phyloP scores from a whole-genome alignment of 2,797 vertebrate genomes.

The Enteromius afrohamiltoni region DNA sequence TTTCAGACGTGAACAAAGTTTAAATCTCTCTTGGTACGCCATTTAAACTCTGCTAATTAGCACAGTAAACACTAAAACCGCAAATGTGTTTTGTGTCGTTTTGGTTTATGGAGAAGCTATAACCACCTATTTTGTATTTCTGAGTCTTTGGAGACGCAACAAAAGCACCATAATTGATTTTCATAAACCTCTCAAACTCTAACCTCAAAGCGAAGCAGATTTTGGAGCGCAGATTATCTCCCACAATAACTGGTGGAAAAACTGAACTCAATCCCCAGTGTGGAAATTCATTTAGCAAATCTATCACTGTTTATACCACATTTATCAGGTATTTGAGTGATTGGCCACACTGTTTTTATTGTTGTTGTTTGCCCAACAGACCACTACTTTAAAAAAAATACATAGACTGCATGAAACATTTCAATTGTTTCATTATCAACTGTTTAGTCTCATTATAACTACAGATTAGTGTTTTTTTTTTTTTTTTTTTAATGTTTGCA shows the following conservation, averaged over 20 bases:
- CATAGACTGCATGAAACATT: background rate
- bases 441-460: background rate
- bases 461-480: background rate
- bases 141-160: slow-evolving; percentile 2
- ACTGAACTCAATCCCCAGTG: slow-evolving; percentile 3
- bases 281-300: background rate
- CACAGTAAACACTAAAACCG: slow-evolving; percentile 27
- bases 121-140: slow-evolving; percentile 7
- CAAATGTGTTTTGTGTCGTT: background rate
- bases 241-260: background rate
- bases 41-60: slow-evolving; percentile 32
- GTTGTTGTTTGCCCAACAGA: background rate
- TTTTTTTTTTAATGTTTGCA: background rate
- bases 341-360: background rate
- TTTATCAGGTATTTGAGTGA: background rate
- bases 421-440: background rate
- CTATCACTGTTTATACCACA: background rate
- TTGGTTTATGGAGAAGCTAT: slow-evolving; percentile 17
- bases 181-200: slow-evolving; percentile 28
- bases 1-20: background rate
- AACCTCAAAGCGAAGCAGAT: slow-evolving; percentile 22
- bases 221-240: slow-evolving; percentile 24
- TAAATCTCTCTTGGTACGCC: background rate
- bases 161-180: slow-evolving; percentile 37
- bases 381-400: background rate